Evolutionary conservation across 2,113 vertebrate genomes (phyloP).

Genomic region (Mellivora capensis): DNA sequence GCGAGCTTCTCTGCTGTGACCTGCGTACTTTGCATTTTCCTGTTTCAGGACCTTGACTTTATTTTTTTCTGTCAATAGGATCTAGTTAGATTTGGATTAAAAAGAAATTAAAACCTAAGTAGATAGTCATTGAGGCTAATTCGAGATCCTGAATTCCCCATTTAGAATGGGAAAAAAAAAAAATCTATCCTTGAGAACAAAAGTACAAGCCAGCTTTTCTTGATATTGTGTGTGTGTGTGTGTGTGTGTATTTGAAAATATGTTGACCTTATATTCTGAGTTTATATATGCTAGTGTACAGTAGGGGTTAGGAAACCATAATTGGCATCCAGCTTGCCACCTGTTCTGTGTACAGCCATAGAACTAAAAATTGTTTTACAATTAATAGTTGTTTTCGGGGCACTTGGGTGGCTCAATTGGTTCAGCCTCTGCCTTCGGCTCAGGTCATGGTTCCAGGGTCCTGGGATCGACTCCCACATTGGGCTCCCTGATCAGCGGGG

Average conservation of each 20-base stretch:
- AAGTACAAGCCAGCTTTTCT: background rate
- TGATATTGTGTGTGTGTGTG: background rate
- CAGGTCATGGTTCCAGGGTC: too few species aligned
- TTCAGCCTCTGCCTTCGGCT: background rate
- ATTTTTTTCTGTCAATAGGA: slow-evolving; percentile 15
- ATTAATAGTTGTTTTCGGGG: background rate
- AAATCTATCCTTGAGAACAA: background rate
- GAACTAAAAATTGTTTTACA: background rate
- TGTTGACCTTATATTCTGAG: background rate
- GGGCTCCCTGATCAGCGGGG: background rate
- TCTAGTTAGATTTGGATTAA: background rate
- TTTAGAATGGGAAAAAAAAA: background rate
- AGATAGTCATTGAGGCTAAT: background rate
- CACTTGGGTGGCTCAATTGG: background rate
- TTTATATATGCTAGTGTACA: background rate
- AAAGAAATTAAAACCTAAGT: background rate
- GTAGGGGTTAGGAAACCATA: background rate
- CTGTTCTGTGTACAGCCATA: background rate
- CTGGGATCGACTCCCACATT: background rate
- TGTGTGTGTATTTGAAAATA: background rate
- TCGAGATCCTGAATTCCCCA: background rate
- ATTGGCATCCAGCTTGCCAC: background rate
- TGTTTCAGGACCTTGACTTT: background rate
- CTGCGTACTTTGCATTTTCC: slow-evolving; percentile 51
- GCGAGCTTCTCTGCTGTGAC: background rate